phyloP scores from a whole-genome alignment of 2,888 invertebrate species.

The Drosophila dives region DNA sequence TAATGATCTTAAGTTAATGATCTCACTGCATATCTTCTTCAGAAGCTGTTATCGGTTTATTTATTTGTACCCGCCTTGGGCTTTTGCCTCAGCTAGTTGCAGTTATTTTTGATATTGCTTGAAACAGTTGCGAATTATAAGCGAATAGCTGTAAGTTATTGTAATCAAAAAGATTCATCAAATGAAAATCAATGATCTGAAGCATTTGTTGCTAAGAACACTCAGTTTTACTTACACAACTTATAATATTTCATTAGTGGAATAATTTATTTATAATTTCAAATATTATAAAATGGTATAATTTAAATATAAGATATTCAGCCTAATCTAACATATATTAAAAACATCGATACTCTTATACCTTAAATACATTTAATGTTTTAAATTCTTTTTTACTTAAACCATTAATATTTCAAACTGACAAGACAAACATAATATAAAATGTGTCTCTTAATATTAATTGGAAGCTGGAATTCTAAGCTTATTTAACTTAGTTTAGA shows the following conservation, averaged over 20 bases:
- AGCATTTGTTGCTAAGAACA: neutral
- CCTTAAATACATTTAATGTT: too few relatives aligned
- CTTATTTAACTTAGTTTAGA: slow-evolving; percentile 16
- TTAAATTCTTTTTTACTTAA: neutral
- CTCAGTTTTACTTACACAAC: neutral
- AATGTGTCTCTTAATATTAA: neutral
- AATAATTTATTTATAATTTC: neutral
- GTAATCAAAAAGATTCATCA: neutral
- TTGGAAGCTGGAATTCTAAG: slow-evolving; percentile 11
- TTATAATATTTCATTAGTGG: neutral
- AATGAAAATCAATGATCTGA: neutral
- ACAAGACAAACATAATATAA: neutral
- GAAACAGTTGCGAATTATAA: slow-evolving; percentile 17
- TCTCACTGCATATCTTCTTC: slow-evolving; percentile 1
- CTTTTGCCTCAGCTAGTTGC: neutral
- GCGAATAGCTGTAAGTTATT: neutral
- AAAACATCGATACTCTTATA: fast-evolving
- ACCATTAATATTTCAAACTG: neutral
- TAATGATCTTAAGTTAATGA: slow-evolving; percentile 32
- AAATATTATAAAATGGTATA: neutral
- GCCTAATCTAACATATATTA: neutral
- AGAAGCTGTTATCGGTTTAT: slow-evolving; percentile 17
- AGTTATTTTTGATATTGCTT: neutral
- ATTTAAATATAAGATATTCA: neutral
- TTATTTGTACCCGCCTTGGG: slow-evolving; percentile 4